Base-by-base conservation (phyloP, 2,888 invertebrate genomes). In the Cosmopolites sordidus region DNA sequence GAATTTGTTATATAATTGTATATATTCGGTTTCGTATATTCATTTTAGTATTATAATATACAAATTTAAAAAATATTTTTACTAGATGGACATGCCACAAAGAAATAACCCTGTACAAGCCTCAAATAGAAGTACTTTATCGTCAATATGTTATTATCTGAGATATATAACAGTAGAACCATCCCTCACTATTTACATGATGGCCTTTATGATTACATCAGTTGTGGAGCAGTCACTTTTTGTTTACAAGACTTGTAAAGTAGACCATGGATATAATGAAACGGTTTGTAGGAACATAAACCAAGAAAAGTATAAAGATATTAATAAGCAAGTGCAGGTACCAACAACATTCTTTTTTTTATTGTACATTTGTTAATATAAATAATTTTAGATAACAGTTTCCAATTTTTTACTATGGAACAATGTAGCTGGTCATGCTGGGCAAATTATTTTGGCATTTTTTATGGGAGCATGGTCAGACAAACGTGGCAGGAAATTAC, bases 151-250 rank as follows among this genome's bases (percentile, higher is more conserved):
- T 4, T 44, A 61, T 37, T 69, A 66, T 51, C 41, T 68, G 17
- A 61, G 53, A 39, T 67, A 76, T 18, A 78, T 89, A 48, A 85
- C 91, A 0, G 89, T 93, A 16, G 93, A 94, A 67, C 92, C 93
- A 0, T 81, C 89, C 0, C 83, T 93, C 83, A 87, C 92, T 69
- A 75, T 92, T 1, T 93, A 91, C 68, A 92, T 93, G 90, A 82
- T 91, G 78, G 89, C 91, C 1, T 88, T 83, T 65, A 89, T 89
- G 87, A 78, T 83, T 45, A 91, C 90, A 2, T 83, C 81, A 53
- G 89, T 91, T 0, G 80, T 87, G 27, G 89, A 91, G 65, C 88
- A 89, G 68, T 82, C 86, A 18, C 87, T 89, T 65, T 89, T 87
- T 66, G 77, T 89, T 1, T 79, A 87, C 66, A 86, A 87, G 74